Conservation (phyloP, 53 echinoderm and acorn worm genomes). For the Stichopus horrens region DNA sequence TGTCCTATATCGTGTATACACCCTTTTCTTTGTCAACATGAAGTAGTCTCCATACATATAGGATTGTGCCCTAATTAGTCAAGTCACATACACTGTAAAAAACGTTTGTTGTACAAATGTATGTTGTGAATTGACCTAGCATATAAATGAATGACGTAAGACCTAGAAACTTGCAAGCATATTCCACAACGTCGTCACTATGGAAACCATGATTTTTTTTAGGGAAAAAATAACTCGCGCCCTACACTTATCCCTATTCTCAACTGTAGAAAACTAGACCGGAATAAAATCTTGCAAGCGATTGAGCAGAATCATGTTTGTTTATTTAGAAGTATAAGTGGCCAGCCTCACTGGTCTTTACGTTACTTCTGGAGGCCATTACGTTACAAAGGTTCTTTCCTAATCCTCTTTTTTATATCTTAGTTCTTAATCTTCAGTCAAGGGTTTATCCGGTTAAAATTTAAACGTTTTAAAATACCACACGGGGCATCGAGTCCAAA, state of each 20-base stretch:
- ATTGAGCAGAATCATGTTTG: too few relatives aligned
- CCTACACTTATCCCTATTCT: neutral
- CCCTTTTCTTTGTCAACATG: too few relatives aligned
- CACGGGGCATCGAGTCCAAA: neutral
- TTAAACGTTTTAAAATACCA: neutral
- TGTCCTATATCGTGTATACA: too few relatives aligned
- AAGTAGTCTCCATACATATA: too few relatives aligned
- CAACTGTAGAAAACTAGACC: too few relatives aligned
- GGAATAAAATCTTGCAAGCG: too few relatives aligned
- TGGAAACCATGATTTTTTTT: neutral
- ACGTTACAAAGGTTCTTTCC: conserved; percentile 27
- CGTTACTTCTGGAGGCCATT: conserved; percentile 1
- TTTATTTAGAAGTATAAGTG: too few relatives aligned
- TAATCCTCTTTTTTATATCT: conserved; percentile 22
- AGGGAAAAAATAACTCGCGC: neutral
- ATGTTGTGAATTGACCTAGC: too few relatives aligned
- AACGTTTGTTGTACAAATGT: too few relatives aligned
- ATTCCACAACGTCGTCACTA: neutral
- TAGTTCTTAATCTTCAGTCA: conserved; percentile 6
- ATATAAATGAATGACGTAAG: neutral
- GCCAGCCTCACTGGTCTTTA: too few relatives aligned
- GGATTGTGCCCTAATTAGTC: too few relatives aligned
- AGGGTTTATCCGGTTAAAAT: conserved; percentile 28
- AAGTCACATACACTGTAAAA: too few relatives aligned
- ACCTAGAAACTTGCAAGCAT: neutral